Evolutionary conservation across 2,888 invertebrate genomes (phyloP).

Genomic region (Eutolmus rufibarbis): DNA sequence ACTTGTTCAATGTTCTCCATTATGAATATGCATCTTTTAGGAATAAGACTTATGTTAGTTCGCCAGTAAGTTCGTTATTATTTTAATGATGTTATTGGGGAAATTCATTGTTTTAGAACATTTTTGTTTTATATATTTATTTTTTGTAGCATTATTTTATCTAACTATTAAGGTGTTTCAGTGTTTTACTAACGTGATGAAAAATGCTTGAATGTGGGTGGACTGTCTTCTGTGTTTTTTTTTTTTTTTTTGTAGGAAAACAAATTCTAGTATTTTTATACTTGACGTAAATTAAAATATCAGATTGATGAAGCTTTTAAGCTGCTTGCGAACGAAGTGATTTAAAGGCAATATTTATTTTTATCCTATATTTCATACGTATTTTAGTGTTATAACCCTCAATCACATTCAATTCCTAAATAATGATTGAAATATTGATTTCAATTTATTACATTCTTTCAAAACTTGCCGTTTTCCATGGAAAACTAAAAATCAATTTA

Average conservation of each 20-base stretch:
- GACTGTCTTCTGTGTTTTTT: background rate
- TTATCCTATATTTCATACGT: no score
- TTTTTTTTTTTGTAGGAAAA: background rate
- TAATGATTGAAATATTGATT: background rate
- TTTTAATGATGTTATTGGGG: background rate
- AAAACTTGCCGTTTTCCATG: background rate
- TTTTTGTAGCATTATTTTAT: background rate
- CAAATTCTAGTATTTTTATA: background rate
- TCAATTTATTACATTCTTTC: background rate
- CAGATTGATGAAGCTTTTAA: no score
- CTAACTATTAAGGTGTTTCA: background rate
- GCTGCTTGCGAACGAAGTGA: no score
- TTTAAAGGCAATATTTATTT: no score
- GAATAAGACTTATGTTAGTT: background rate
- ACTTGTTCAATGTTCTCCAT: slow-evolving; percentile 28
- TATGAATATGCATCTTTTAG: slow-evolving; percentile 22
- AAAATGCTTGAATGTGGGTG: slow-evolving; percentile 15
- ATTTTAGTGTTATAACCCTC: background rate
- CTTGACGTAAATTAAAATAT: background rate
- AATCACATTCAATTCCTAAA: background rate
- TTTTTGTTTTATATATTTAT: background rate
- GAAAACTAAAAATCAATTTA: background rate
- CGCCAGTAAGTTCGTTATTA: background rate
- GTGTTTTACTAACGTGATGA: background rate
- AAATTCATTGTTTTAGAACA: background rate